These are phyloP conservation scores for Acipenser ruthenus DNA, from an alignment of 2,797 vertebrate genomes.

Conservation along the genomic window DNA sequence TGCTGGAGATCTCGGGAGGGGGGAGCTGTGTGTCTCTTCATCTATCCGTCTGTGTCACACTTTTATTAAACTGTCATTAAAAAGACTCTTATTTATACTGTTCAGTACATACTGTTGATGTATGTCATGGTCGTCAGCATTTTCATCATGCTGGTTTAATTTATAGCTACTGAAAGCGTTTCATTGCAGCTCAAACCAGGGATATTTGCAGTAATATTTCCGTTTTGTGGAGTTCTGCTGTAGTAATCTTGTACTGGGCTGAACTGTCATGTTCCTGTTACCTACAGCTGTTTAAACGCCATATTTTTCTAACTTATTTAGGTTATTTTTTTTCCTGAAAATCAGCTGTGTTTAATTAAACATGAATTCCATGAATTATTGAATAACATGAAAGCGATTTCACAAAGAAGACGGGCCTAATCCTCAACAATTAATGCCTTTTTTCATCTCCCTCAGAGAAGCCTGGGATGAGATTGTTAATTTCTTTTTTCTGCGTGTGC, in stretches of 20 bases:
- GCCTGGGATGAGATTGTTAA: conserved; percentile 34
- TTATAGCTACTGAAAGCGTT: background rate
- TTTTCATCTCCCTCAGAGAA: conserved; percentile 28
- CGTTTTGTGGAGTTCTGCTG: background rate
- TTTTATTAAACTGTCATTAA: too few species aligned
- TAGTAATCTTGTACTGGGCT: conserved; percentile 11
- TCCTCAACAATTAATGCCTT: conserved; percentile 30
- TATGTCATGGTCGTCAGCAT: background rate
- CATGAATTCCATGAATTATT: conserved; percentile 39
- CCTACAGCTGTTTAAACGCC: conserved; percentile 52
- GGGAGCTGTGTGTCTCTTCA: too few species aligned
- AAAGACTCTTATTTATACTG: too few species aligned
- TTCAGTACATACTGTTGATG: background rate
- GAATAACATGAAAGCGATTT: conserved; percentile 26
- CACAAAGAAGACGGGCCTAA: conserved; percentile 28
- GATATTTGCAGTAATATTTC: too few species aligned
- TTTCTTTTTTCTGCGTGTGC: conserved; percentile 28
- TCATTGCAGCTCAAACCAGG: background rate
- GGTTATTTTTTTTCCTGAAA: conserved; percentile 37
- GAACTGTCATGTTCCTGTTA: conserved; percentile 27
- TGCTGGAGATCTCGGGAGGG: too few species aligned
- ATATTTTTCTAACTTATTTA: conserved; percentile 22
- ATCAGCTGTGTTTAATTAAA: conserved; percentile 52
- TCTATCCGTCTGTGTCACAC: too few species aligned
- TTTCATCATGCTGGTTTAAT: background rate